Evolutionary conservation across 2,797 vertebrate species (phyloP).

Genomic region (Trematomus bernacchii): DNA sequence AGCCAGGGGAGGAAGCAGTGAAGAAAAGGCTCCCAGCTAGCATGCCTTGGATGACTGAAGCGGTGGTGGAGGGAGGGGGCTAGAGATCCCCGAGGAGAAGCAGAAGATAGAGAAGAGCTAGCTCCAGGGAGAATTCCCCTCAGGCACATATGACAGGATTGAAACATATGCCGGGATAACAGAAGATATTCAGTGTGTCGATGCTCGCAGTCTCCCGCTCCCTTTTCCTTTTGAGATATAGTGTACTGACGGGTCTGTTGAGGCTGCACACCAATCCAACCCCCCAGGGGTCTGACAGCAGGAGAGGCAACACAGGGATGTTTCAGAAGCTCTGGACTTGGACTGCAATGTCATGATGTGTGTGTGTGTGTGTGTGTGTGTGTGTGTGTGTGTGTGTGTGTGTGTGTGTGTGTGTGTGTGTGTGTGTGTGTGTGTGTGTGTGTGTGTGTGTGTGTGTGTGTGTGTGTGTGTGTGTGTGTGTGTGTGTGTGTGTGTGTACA

Average conservation of each 20-base stretch:
- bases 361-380: neutral
- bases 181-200: constrained; percentile 49
- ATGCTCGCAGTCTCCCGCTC: constrained; percentile 33
- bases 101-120: constrained; percentile 69
- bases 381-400: too few relatives aligned
- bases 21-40: constrained; percentile 70
- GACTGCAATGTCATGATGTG: constrained; percentile 25
- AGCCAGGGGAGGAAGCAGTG: constrained; percentile 73
- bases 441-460: too few relatives aligned
- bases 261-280: constrained; percentile 42
- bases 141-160: constrained; percentile 63
- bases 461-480: too few relatives aligned
- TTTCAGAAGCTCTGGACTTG: constrained; percentile 26
- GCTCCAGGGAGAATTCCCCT: constrained; percentile 70
- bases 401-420: too few relatives aligned
- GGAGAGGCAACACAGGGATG: constrained; percentile 20
- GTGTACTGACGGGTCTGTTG: constrained; percentile 48
- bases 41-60: constrained; percentile 67
- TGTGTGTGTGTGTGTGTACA: too few relatives aligned
- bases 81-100: constrained; percentile 61
- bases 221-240: constrained; percentile 43
- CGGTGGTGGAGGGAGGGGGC: constrained; percentile 52
- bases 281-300: constrained; percentile 39
- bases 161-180: constrained; percentile 64
- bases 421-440: too few relatives aligned